These are phyloP conservation scores for Engystomops pustulosus DNA, from an alignment of 2,113 vertebrate species.

Conservation along the genomic window DNA sequence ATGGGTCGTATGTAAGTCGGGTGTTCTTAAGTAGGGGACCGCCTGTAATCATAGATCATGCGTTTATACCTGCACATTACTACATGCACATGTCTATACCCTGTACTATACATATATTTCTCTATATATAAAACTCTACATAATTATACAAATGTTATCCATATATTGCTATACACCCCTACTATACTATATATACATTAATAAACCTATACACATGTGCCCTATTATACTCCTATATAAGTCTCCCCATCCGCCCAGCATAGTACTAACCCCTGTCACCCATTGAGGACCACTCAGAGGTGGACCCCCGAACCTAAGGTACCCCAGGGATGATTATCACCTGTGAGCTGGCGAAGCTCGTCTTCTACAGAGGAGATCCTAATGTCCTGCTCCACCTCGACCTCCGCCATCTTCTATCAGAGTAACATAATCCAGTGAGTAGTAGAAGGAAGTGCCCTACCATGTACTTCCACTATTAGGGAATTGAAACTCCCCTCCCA, in stretches of 20 bases:
- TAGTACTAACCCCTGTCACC: background rate
- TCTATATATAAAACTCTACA: background rate
- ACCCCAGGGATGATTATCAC: background rate
- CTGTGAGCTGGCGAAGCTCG: background rate
- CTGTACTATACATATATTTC: background rate
- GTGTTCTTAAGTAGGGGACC: too few species aligned
- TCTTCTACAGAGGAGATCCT: background rate
- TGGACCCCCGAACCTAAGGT: background rate
- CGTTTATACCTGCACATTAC: too few species aligned
- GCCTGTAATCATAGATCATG: too few species aligned
- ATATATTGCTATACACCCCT: too few species aligned
- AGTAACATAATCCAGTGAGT: background rate
- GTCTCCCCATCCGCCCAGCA: background rate
- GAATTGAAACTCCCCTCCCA: slow-evolving; percentile 32
- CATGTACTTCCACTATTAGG: background rate
- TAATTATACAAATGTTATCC: background rate
- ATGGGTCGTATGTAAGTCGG: too few species aligned
- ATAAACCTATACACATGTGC: background rate
- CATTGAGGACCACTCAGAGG: background rate
- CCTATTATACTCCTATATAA: background rate
- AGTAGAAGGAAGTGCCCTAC: background rate
- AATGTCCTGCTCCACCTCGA: background rate
- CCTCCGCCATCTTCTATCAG: background rate
- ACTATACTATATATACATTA: too few species aligned
- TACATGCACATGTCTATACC: too few species aligned